Percentiles rank a stretch among this genome's conserved stretches.
Evolutionary conservation across 2,888 invertebrate genomes (phyloP).

Genomic region (Rotaria socialis): DNA sequence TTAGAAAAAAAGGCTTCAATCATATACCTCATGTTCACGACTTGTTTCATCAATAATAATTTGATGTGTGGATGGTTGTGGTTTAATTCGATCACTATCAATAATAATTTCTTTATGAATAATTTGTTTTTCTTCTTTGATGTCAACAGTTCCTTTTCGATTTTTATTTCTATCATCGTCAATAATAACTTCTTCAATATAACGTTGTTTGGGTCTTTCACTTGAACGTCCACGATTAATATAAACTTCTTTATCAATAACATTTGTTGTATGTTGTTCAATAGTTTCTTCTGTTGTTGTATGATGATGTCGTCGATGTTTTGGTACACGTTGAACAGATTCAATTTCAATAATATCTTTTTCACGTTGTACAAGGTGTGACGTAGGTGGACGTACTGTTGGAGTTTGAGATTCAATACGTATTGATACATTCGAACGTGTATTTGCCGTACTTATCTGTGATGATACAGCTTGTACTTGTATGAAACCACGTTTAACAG

Average conservation of each 20-base stretch:
- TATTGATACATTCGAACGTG: not conserved
- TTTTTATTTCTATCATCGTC: not conserved
- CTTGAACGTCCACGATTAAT: not conserved
- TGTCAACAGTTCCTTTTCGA: not conserved
- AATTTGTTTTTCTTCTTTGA: not conserved
- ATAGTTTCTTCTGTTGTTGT: conserved; percentile 25
- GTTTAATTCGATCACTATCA: not conserved
- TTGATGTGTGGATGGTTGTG: not conserved
- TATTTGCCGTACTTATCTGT: not conserved
- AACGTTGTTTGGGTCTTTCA: not conserved
- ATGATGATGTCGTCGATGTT: not conserved
- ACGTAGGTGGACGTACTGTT: too few relatives aligned
- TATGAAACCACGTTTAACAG: conserved; percentile 37
- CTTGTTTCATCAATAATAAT: not conserved
- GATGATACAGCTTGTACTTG: conserved; percentile 27
- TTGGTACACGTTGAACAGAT: not conserved
- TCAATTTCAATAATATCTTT: conserved; percentile 5
- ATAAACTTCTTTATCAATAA: not conserved
- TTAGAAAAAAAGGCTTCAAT: too few relatives aligned
- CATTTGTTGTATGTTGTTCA: conserved; percentile 11
- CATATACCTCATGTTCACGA: not conserved
- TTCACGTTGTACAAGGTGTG: not conserved
- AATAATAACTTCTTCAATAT: conserved; percentile 2
- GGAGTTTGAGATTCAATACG: not conserved
- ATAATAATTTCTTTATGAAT: not conserved